Percentiles rank a stretch among this genome's conserved stretches.
Conservation (phyloP, 2,797 vertebrate genomes). For the Furcifer pardalis region DNA sequence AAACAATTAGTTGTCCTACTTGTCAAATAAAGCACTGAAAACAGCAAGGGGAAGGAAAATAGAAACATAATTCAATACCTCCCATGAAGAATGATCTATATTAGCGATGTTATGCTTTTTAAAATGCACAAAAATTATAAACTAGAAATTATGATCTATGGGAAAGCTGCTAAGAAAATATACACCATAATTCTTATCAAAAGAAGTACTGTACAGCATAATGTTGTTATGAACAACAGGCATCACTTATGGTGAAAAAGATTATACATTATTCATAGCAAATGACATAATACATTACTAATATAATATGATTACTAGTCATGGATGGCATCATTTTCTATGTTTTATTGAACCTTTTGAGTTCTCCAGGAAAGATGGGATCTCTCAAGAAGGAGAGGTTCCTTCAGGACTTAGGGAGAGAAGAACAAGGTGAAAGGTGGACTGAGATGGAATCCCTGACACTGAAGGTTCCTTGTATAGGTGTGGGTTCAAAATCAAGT, state of each 20-base stretch:
- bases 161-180: not conserved
- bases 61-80: not conserved
- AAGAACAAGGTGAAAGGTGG: not conserved
- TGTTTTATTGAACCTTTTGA: not conserved
- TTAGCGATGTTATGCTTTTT: not conserved
- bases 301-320: not conserved
- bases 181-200: not conserved
- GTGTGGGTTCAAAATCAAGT: not conserved
- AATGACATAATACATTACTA: not conserved
- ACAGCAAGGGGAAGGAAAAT: slow-evolving; percentile 34
- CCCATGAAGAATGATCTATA: not conserved
- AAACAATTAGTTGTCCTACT: slow-evolving; percentile 64
- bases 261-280: not conserved
- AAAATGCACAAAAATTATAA: not conserved
- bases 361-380: not conserved
- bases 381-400: not conserved
- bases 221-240: not conserved
- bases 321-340: not conserved
- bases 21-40: slow-evolving; percentile 64
- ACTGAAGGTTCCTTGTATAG: not conserved
- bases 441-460: not conserved
- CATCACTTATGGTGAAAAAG: not conserved
- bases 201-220: not conserved
- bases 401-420: not conserved
- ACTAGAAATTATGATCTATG: not conserved